Base-by-base conservation (phyloP, 2,888 invertebrate genomes). In the Epirrhoe tristata region DNA sequence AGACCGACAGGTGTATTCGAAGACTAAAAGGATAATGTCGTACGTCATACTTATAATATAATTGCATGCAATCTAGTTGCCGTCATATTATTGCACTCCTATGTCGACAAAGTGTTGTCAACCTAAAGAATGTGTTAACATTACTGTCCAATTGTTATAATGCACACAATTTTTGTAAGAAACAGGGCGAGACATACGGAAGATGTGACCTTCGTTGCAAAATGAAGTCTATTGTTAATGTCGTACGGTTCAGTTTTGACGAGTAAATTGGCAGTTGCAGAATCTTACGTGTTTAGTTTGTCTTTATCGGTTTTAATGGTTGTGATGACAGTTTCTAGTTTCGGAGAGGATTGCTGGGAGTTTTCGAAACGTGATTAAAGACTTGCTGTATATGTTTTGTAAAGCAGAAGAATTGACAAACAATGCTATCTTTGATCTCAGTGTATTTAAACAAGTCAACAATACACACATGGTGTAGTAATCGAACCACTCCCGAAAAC, bases 131-230 rank as follows among this genome's bases (percentile, higher is more conserved):
- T 81, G 81, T 79, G 77, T 77, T 75, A 80, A 79, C 75, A 79
- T 78, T 77, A 76, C 81, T 63, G 67, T 43, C 72, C 75, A 80
- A 81, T 80, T 79, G 79, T 80, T 78, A 78, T 84, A 87, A 89
- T 85, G 86, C 78, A 82, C 82, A 86, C 88, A 88, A 91, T 92
- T 88, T 92, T 70, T 65, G 65, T 63, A 78, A 76, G 83, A 91
- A 91, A 87, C 91, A 92, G 91, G 83, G 89, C 90, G 81, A 84
- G 79, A 82, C 83, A 73, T 66, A 73, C 73, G 80, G 77, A 80
- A 81, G 77, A 78, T 75, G 17, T 53, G 12, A 14, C 53, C 43
- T 59, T 16, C 70, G 74, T 67, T 67, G 48, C 6, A 82, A 80
- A 74, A 58, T 56, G 14, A 53, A 74, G 67, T 74, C 80, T 24